Percentiles rank a stretch among this genome's conserved stretches.
Conservation (phyloP, 2,797 vertebrate species). For the Squalus acanthias region DNA sequence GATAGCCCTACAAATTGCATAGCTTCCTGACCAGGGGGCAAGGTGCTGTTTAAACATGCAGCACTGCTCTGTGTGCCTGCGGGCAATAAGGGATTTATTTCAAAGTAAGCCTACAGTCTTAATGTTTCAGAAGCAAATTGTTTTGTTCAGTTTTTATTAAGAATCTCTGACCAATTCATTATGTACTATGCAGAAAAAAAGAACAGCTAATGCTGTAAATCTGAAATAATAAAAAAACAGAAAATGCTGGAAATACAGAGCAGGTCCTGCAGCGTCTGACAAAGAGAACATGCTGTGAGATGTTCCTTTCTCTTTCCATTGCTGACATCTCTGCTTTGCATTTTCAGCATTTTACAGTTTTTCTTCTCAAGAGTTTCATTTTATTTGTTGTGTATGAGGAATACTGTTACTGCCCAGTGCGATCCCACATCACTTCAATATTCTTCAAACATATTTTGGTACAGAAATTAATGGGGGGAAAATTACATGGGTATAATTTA, state of each 20-base stretch:
- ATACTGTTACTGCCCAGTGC: neutral
- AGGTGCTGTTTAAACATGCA: slow-evolving; percentile 43
- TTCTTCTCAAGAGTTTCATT: neutral
- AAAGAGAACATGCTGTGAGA: neutral
- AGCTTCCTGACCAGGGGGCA: slow-evolving; percentile 48
- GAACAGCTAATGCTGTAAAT: neutral
- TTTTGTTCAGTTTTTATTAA: slow-evolving; percentile 38
- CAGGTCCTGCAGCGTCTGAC: neutral
- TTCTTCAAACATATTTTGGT: neutral
- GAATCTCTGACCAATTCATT: slow-evolving; percentile 39
- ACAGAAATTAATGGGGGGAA: neutral
- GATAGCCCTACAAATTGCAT: slow-evolving; percentile 47
- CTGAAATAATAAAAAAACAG: neutral
- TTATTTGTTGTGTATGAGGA: neutral
- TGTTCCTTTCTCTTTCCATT: neutral
- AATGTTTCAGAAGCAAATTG: neutral
- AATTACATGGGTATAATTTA: neutral
- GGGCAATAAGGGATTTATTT: slow-evolving; percentile 45
- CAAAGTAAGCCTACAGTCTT: slow-evolving; percentile 46
- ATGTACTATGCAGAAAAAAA: neutral
- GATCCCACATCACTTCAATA: neutral
- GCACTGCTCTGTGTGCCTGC: neutral
- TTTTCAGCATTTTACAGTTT: neutral
- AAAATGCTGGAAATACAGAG: neutral
- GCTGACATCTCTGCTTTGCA: neutral